Percentiles rank a stretch among this genome's conserved stretches.
Conservation (phyloP, 2,888 invertebrate genomes). For the Cryptus viduatorius region DNA sequence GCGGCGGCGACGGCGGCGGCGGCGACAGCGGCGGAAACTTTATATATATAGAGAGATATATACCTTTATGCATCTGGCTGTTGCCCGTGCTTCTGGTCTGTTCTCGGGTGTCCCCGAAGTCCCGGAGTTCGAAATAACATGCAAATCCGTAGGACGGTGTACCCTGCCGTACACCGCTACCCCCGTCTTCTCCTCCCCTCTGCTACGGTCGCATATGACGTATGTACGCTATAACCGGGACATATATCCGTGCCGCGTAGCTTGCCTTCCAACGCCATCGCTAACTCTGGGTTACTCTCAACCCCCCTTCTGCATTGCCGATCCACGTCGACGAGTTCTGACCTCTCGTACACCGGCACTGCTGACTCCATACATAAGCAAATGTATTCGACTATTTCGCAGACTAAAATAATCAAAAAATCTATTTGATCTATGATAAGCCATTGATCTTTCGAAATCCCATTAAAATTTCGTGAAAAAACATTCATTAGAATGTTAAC, state of each 20-base stretch:
- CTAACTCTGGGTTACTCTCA: not conserved
- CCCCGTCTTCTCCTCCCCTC: not conserved
- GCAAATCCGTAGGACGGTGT: slow-evolving; percentile 77
- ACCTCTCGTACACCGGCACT: not conserved
- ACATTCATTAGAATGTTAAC: too few species aligned
- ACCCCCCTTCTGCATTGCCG: not conserved
- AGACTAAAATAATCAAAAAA: too few species aligned
- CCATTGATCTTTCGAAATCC: too few species aligned
- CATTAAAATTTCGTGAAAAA: too few species aligned
- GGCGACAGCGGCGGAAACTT: too few species aligned
- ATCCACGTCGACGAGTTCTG: not conserved
- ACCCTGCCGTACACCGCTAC: slow-evolving; percentile 9
- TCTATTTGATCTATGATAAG: too few species aligned
- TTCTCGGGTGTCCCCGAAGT: slow-evolving; percentile 71
- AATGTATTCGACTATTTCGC: too few species aligned
- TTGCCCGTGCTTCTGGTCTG: slow-evolving; percentile 49
- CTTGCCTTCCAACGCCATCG: slow-evolving; percentile 7
- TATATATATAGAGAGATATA: too few species aligned
- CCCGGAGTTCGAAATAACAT: slow-evolving; percentile 82
- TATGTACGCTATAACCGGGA: slow-evolving; percentile 55
- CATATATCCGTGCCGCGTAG: slow-evolving; percentile 36
- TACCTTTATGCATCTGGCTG: not conserved
- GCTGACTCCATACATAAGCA: not conserved
- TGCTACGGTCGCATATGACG: slow-evolving; percentile 59
- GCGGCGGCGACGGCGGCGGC: too few species aligned